Conservation (phyloP, 2,113 vertebrate species). For the Speoplatyrhinus poulsoni region DNA sequence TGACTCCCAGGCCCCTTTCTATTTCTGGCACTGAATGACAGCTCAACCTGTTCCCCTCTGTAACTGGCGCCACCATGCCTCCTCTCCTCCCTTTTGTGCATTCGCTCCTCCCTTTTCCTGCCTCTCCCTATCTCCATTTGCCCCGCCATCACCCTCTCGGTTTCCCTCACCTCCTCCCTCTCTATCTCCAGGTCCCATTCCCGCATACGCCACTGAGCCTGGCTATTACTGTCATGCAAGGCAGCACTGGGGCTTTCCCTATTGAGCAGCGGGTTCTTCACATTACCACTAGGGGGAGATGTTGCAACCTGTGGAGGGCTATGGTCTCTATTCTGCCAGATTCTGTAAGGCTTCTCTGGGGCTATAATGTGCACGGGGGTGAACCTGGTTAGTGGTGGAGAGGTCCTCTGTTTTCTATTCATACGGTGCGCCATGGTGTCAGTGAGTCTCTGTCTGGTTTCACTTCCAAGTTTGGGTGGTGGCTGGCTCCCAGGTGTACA, state of each 20-base stretch:
- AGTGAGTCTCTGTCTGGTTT: constrained; percentile 38
- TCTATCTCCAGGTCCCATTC: constrained; percentile 61
- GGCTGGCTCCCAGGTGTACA: constrained; percentile 28
- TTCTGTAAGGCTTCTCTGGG: constrained; percentile 65
- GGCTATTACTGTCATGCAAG: constrained; percentile 57
- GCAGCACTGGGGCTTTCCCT: constrained; percentile 66
- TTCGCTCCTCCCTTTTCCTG: constrained; percentile 64
- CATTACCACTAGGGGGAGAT: constrained; percentile 48
- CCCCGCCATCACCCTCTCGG: constrained; percentile 24
- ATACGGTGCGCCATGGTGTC: constrained; percentile 52
- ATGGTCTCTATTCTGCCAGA: constrained; percentile 56
- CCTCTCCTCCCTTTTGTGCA: constrained; percentile 66
- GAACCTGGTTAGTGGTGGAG: constrained; percentile 70
- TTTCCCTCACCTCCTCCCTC: constrained; percentile 47
- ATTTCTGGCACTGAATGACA: constrained; percentile 87
- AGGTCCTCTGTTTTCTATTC: constrained; percentile 59
- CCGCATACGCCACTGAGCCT: constrained; percentile 57
- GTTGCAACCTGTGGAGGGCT: constrained; percentile 50
- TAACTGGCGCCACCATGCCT: constrained; percentile 67
- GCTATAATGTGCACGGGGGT: constrained; percentile 72
- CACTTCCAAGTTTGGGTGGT: constrained; percentile 30
- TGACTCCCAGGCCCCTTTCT: constrained; percentile 76
- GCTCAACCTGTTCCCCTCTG: constrained; percentile 86
- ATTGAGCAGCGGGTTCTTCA: constrained; percentile 56
- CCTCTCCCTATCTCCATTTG: constrained; percentile 52